Conservation (phyloP, 2,888 invertebrate genomes). For the Eilema caniola region DNA sequence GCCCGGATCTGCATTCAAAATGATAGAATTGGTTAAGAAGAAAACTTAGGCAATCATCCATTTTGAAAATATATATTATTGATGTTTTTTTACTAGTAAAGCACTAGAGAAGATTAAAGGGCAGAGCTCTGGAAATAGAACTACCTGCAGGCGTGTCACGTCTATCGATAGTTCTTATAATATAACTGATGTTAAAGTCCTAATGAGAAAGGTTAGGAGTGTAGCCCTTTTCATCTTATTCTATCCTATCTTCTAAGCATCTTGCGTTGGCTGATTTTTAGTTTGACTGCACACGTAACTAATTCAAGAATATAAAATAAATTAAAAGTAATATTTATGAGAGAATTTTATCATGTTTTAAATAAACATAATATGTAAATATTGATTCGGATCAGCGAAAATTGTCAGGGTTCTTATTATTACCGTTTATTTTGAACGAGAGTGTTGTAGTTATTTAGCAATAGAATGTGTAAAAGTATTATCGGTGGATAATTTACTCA, state of each 20-base stretch:
- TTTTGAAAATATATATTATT: neutral
- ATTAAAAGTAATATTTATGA: too few relatives aligned
- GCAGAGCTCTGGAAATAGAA: neutral
- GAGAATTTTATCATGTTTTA: too few relatives aligned
- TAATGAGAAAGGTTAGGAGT: neutral
- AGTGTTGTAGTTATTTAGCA: too few relatives aligned
- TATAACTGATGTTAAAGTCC: neutral
- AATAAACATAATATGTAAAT: too few relatives aligned
- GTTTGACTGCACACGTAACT: neutral
- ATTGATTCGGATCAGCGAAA: too few relatives aligned
- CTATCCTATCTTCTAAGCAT: neutral
- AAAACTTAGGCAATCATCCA: neutral
- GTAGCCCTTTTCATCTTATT: neutral
- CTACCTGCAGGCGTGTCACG: neutral
- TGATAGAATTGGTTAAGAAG: neutral
- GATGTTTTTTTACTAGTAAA: slow-evolving; percentile 1
- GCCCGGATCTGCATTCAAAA: neutral
- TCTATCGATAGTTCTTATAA: neutral
- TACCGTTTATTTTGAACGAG: too few relatives aligned
- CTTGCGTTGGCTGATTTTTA: neutral
- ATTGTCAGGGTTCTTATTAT: too few relatives aligned
- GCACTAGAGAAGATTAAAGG: slow-evolving; percentile 1
- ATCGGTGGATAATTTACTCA: too few relatives aligned
- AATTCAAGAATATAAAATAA: too few relatives aligned
- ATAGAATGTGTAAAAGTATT: too few relatives aligned